Percentiles rank a stretch among this genome's conserved stretches.
These are phyloP conservation scores for Lamellibrachia luymesi DNA, from an alignment of 1,140 invertebrate species.

Conservation along the genomic window DNA sequence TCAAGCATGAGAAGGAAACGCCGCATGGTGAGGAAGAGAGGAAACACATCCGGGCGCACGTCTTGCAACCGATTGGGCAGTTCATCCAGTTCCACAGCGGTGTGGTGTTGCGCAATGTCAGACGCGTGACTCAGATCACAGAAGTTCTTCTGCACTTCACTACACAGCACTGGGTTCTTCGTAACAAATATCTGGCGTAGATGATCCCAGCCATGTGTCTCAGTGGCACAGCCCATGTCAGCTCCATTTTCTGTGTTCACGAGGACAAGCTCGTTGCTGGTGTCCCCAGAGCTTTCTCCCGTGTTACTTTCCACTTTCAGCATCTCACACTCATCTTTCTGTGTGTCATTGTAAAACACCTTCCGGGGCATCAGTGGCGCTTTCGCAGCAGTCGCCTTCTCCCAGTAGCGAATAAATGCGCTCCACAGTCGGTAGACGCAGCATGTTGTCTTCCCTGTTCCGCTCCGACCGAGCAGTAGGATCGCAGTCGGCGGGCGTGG, in stretches of 20 bases:
- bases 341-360: conserved; percentile 13
- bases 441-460: conserved; percentile 50
- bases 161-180: conserved; percentile 47
- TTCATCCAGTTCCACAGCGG: conserved; percentile 26
- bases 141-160: conserved; percentile 50
- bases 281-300: neutral
- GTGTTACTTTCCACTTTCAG: neutral
- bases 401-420: conserved; percentile 45
- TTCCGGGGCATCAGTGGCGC: conserved; percentile 35
- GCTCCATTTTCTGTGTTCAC: neutral
- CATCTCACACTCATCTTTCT: conserved; percentile 31
- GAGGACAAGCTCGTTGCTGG: neutral
- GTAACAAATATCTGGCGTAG: conserved; percentile 49
- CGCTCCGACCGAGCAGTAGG: conserved; percentile 48
- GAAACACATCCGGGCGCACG: conserved; percentile 34
- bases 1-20: conserved; percentile 43
- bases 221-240: neutral
- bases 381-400: conserved; percentile 28
- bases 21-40: conserved; percentile 42
- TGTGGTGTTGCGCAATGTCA: conserved; percentile 30
- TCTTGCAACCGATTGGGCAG: conserved; percentile 39
- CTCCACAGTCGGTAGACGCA: conserved; percentile 51
- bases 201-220: conserved; percentile 11
- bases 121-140: conserved; percentile 39
- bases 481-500: conserved; percentile 36